Percentiles rank a stretch among this genome's conserved stretches.
Evolutionary conservation across 2,797 vertebrate genomes (phyloP).

Genomic region (Cryptoblepharus egeriae): DNA sequence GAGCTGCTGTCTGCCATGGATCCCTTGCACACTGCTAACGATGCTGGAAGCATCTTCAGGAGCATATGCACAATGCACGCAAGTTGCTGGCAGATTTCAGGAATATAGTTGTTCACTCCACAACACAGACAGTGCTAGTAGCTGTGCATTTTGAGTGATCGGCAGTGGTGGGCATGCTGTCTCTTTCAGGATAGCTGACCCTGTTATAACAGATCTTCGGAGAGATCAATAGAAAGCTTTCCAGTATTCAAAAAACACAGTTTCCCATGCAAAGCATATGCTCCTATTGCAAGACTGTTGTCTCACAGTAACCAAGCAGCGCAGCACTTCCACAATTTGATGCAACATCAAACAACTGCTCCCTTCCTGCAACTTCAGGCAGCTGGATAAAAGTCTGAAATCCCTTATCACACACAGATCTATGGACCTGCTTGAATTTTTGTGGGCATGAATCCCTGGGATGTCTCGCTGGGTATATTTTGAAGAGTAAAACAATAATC

Average conservation of each 20-base stretch:
- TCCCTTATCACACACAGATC: not conserved
- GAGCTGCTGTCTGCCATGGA: not conserved
- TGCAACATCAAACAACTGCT: not conserved
- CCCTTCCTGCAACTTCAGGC: not conserved
- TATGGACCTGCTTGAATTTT: not conserved
- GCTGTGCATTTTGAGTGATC: not conserved
- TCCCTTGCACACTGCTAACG: not conserved
- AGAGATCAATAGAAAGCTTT: not conserved
- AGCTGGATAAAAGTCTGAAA: not conserved
- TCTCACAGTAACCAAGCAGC: too few relatives aligned
- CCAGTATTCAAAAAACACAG: not conserved
- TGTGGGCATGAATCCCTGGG: not conserved
- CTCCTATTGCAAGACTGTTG: not conserved
- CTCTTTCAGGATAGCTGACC: not conserved
- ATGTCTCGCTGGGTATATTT: not conserved
- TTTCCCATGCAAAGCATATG: not conserved
- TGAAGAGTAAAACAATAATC: not conserved
- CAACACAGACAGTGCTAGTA: not conserved
- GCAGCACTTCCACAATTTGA: not conserved
- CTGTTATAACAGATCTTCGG: not conserved
- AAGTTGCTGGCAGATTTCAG: too few relatives aligned
- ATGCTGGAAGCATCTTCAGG: not conserved
- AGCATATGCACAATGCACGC: not conserved
- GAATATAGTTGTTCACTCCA: not conserved
- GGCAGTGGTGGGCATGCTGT: too few relatives aligned